phyloP scores from a whole-genome alignment of 2,888 invertebrate species.

The Lucinisca nassula region DNA sequence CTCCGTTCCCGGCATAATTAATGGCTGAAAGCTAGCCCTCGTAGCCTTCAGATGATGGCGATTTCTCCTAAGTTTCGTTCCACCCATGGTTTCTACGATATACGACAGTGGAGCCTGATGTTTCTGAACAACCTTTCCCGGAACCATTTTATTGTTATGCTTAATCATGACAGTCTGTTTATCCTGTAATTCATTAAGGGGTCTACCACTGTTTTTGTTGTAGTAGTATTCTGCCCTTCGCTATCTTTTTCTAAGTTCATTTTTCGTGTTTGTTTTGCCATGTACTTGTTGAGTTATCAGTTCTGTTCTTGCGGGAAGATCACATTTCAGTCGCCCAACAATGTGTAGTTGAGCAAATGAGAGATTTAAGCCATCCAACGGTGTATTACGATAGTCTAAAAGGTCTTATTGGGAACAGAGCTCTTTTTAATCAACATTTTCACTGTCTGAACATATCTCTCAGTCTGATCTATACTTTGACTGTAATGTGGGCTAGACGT shows the following conservation, averaged over 20 bases:
- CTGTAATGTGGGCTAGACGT: slow-evolving; percentile 21
- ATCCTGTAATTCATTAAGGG: no score
- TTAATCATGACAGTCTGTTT: no score
- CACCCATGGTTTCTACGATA: no score
- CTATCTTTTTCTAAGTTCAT: neutral
- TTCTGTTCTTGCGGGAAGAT: slow-evolving; percentile 32
- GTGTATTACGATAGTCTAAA: slow-evolving; percentile 35
- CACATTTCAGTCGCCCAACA: slow-evolving; percentile 44
- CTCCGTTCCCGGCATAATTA: no score
- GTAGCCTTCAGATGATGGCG: no score
- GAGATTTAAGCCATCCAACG: slow-evolving; percentile 30
- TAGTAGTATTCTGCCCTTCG: no score
- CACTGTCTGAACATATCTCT: slow-evolving; percentile 41
- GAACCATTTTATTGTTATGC: no score
- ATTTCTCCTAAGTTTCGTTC: no score
- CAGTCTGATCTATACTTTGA: slow-evolving; percentile 16
- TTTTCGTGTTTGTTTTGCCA: neutral
- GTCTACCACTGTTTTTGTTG: no score
- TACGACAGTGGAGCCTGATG: no score
- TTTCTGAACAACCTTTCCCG: no score
- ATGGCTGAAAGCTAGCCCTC: no score
- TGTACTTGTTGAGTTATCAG: slow-evolving; percentile 7
- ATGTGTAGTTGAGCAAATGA: slow-evolving; percentile 58
- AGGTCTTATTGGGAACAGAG: slow-evolving; percentile 34
- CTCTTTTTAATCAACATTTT: slow-evolving; percentile 41